Conservation (phyloP, 2,113 vertebrate species). For the Dasyprocta punctata region DNA sequence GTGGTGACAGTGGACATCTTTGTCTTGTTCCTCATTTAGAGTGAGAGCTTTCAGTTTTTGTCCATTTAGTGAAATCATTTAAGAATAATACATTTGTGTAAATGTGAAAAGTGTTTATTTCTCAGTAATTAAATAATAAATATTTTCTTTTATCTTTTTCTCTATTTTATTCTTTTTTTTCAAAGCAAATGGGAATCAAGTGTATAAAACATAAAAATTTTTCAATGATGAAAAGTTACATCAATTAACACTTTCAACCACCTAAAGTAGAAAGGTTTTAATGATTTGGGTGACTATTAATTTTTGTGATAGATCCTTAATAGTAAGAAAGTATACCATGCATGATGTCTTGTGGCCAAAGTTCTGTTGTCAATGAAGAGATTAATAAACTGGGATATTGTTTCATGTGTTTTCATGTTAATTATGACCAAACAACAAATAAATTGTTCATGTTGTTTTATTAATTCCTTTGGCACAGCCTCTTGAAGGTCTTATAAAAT, state of each 20-base stretch:
- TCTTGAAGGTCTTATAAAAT: neutral
- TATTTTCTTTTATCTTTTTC: neutral
- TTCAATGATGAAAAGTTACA: neutral
- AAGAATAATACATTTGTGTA: neutral
- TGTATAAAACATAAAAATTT: neutral
- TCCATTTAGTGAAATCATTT: neutral
- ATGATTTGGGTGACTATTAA: neutral
- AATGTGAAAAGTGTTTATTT: neutral
- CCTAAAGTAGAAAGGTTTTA: neutral
- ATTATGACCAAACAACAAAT: neutral
- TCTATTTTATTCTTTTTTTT: constrained; percentile 11
- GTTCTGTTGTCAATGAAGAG: neutral
- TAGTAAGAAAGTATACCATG: neutral
- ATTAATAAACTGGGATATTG: neutral
- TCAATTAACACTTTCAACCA: neutral
- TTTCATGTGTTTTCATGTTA: constrained; percentile 21
- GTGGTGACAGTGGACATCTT: no score
- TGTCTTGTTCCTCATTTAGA: no score
- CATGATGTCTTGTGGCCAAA: neutral
- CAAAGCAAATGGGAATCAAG: neutral
- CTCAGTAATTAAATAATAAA: neutral
- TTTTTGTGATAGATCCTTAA: neutral
- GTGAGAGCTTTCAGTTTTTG: no score
- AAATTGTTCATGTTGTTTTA: constrained; percentile 2
- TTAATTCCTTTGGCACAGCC: neutral